Evolutionary conservation across 2,797 vertebrate genomes (phyloP).

Genomic region (Bradypodion ventrale): DNA sequence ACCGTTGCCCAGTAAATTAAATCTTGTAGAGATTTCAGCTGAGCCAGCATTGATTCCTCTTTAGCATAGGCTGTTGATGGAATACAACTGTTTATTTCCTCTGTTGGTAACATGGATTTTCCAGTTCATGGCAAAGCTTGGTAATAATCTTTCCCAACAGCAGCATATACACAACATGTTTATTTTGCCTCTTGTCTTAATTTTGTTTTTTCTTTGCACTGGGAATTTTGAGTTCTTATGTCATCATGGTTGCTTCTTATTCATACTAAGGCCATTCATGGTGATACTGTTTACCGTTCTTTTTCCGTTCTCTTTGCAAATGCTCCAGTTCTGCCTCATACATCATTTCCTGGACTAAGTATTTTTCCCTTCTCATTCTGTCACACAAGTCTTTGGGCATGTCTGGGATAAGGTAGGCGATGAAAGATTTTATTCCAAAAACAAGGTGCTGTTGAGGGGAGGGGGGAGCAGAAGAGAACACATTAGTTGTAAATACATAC

Average conservation of each 20-base stretch:
- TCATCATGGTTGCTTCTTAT: constrained; percentile 33
- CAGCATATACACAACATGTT: constrained; percentile 27
- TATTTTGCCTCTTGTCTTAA: constrained; percentile 1
- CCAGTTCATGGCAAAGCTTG: constrained; percentile 35
- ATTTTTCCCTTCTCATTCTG: constrained; percentile 96
- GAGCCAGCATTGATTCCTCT: constrained; percentile 27
- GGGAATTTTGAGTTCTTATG: constrained; percentile 3
- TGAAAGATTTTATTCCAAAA: constrained; percentile 98
- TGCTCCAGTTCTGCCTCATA: constrained; percentile 97
- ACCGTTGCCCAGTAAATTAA: constrained; percentile 21
- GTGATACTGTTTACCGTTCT: constrained; percentile 94
- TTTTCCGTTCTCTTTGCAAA: constrained; percentile 93
- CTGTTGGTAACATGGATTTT: constrained; percentile 33
- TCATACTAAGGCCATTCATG: constrained; percentile 98
- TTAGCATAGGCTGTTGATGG: neutral
- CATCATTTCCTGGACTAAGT: constrained; percentile 99
- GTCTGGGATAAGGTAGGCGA: constrained; percentile 98
- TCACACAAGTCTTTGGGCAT: constrained; percentile 96
- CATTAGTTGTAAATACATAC: neutral
- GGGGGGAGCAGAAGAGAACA: neutral
- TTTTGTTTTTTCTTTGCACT: constrained; percentile 21
- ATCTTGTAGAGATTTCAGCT: constrained; percentile 47
- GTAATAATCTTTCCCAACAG: constrained; percentile 45
- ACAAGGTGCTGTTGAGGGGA: constrained; percentile 89
- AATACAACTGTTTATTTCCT: constrained; percentile 33